Conservation (phyloP, 2,113 vertebrate genomes). For the Chlamydotis undulata region DNA sequence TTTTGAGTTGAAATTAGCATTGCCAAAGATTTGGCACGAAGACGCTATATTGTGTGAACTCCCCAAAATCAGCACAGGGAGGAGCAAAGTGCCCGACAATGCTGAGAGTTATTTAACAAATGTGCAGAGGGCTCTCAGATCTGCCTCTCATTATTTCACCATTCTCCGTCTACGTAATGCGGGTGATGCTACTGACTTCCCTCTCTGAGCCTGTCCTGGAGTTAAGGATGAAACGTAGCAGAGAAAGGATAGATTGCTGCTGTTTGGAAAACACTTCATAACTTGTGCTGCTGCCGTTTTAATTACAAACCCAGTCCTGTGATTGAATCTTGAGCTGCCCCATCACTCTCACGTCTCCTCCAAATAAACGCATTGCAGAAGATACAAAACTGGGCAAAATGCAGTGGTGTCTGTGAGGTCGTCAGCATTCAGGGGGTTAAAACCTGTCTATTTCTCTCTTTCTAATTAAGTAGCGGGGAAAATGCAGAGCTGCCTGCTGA, state of each 20-base stretch:
- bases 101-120: not conserved
- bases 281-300: not conserved
- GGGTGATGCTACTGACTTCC: not conserved
- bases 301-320: not conserved
- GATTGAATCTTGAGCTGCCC: not conserved
- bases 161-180: not conserved
- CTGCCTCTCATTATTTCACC: not conserved
- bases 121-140: not conserved
- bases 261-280: not conserved
- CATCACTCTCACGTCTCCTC: not conserved
- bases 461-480: not conserved
- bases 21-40: too few species aligned
- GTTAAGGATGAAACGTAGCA: fast-evolving
- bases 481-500: not conserved
- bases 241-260: not conserved
- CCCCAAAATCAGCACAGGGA: not conserved
- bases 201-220: not conserved
- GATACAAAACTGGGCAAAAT: fast-evolving
- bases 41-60: not conserved
- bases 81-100: too few species aligned
- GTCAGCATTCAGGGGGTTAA: not conserved
- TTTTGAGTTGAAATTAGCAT: not conserved
- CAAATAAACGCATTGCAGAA: not conserved
- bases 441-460: fast-evolving
- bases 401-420: not conserved